Evolutionary conservation across 2,113 vertebrate species (phyloP).

Genomic region (Lagopus leucura): DNA sequence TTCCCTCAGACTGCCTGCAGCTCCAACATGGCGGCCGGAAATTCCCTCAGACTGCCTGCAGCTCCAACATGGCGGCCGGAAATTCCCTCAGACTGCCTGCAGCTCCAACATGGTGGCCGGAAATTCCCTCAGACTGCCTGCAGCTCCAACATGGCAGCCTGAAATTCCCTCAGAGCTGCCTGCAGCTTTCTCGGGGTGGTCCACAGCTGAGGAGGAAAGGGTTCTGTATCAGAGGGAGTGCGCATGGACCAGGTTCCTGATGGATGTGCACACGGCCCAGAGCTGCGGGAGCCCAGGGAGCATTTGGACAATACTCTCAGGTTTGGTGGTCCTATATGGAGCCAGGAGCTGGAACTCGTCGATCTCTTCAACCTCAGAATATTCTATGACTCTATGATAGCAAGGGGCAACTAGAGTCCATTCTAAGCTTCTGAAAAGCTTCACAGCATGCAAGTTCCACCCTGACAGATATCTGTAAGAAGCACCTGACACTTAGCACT

Average conservation of each 20-base stretch:
- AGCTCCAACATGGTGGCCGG: too few relatives aligned
- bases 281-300: not conserved
- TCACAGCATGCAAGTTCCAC: not conserved
- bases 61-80: too few relatives aligned
- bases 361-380: not conserved
- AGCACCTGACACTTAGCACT: fast-evolving
- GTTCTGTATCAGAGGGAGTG: not conserved
- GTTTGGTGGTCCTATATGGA: not conserved
- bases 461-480: not conserved
- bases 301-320: not conserved
- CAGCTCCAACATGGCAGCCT: too few relatives aligned
- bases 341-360: not conserved
- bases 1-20: too few relatives aligned
- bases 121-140: too few relatives aligned
- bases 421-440: not conserved
- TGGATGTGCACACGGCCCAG: too few relatives aligned
- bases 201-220: too few relatives aligned
- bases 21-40: too few relatives aligned
- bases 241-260: not conserved
- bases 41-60: too few relatives aligned
- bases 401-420: fast-evolving
- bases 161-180: too few relatives aligned
- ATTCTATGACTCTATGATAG: not conserved
- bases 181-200: too few relatives aligned
- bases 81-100: too few relatives aligned